Base-by-base conservation (phyloP, 2,888 invertebrate genomes). In the Erebia epiphron region DNA sequence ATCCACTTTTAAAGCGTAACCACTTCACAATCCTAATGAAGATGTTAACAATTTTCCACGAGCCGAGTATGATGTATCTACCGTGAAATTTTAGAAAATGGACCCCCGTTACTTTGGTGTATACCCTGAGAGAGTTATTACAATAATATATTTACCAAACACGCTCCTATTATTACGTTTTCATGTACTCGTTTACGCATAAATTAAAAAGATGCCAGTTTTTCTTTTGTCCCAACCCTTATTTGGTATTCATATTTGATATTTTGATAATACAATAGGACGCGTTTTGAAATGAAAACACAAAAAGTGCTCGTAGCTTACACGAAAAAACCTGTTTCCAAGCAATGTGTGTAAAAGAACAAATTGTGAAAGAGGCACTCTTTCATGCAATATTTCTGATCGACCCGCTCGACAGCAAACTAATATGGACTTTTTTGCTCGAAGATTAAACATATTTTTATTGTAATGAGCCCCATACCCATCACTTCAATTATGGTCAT, bases 221-320 rank as follows among this genome's bases (percentile, higher is more conserved):
- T 88, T 91, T 90, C 91, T 91, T 91, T 93, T 92, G 91, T 92
- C 85, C 89, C 86, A 87, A 89, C 92, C 93, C 92, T 92, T 90
- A 92, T 92, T 92, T 92, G 90, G 92, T 93, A 92, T 92, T 93
- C 92, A 93, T 93, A 91, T 92, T 92, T 91, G 90, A 90, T 90
- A 90, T 89, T 92, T 89, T 87, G 91, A 84, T 90, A 89, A 86
- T 86, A 93, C 91, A 93, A 93, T 91, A 90, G 86, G 82, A 81
- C 83, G 87, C 83, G 83, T 87, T 90, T 86, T 87, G 83, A 85
- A 88, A 89, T 82, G 88, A 86, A 89, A 90, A 90, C 85, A 91
- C 83, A 87, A 85, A 87, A 87, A 81, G 80, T 79, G 82, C 81
- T 82, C 85, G 81, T 83, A 84, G 83, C 83, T 86, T 86, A 86